Conservation (phyloP, 1,140 invertebrate species). For the Thaumatotibia leucotreta region DNA sequence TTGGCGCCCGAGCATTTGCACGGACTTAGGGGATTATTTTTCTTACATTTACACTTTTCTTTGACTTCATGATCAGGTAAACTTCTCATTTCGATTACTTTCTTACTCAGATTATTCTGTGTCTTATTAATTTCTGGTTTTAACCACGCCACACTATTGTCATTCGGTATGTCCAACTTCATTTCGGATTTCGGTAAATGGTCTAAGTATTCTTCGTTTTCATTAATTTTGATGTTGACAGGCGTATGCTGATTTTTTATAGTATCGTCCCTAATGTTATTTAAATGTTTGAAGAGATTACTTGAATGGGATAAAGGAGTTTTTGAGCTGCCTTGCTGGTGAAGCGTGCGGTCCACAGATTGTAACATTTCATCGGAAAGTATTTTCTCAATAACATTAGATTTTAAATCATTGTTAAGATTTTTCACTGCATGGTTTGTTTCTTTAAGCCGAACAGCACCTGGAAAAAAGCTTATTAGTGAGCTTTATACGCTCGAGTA, state of each 20-base stretch:
- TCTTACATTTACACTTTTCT: slow-evolving; percentile 33
- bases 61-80: slow-evolving; percentile 19
- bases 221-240: not conserved
- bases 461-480: slow-evolving; percentile 24
- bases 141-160: not conserved
- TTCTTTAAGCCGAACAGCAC: not conserved
- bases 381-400: slow-evolving; percentile 58
- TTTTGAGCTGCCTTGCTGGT: slow-evolving; percentile 35
- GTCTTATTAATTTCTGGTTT: not conserved
- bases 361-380: slow-evolving; percentile 55
- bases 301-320: slow-evolving; percentile 25
- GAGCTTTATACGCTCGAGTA: not conserved
- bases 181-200: not conserved
- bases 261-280: not conserved
- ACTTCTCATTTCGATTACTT: slow-evolving; percentile 42
- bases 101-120: not conserved
- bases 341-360: slow-evolving; percentile 45
- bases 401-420: slow-evolving; percentile 36
- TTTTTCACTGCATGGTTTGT: slow-evolving; percentile 21
- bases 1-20: slow-evolving; percentile 22
- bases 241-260: slow-evolving; percentile 16
- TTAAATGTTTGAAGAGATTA: slow-evolving; percentile 36
- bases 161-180: not conserved
- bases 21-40: slow-evolving; percentile 21
- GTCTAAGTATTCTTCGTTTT: not conserved